Conservation (phyloP, 2,888 invertebrate species). For the Deilephila elpenor region DNA sequence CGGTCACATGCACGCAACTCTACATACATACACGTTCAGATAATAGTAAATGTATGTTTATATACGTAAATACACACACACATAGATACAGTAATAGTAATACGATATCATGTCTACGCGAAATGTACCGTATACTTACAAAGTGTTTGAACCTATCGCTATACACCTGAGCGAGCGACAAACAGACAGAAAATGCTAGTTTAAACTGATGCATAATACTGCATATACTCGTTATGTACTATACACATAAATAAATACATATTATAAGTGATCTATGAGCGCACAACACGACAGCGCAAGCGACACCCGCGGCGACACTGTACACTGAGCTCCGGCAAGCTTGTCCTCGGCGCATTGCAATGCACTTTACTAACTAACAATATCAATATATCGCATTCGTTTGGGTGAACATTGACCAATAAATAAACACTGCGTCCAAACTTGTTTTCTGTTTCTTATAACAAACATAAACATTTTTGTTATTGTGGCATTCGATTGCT, state of each 20-base stretch:
- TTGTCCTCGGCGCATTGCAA: not conserved
- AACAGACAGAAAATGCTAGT: constrained; percentile 70
- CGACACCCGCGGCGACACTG: not conserved
- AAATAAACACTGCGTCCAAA: no score
- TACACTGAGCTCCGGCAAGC: not conserved
- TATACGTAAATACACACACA: constrained; percentile 12
- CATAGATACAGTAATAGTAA: constrained; percentile 4
- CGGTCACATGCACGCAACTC: constrained; percentile 33
- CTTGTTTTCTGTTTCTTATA: no score
- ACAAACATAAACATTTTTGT: no score
- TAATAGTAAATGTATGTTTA: not conserved
- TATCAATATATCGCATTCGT: not conserved
- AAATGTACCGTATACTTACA: constrained; percentile 70
- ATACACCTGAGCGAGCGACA: constrained; percentile 76
- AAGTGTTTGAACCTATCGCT: constrained; percentile 69
- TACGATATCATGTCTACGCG: constrained; percentile 45
- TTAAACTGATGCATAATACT: constrained; percentile 55
- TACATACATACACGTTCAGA: constrained; percentile 32
- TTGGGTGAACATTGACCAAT: not conserved
- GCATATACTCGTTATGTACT: constrained; percentile 22
- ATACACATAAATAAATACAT: constrained; percentile 23
- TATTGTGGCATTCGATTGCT: no score
- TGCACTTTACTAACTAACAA: not conserved
- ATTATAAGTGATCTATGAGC: not conserved
- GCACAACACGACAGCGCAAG: constrained; percentile 4